Percentiles rank a stretch among this genome's conserved stretches.
These are phyloP conservation scores for Caenorhabditis elegans DNA, from an alignment of 1,140 invertebrate species.

Conservation along the genomic window DNA sequence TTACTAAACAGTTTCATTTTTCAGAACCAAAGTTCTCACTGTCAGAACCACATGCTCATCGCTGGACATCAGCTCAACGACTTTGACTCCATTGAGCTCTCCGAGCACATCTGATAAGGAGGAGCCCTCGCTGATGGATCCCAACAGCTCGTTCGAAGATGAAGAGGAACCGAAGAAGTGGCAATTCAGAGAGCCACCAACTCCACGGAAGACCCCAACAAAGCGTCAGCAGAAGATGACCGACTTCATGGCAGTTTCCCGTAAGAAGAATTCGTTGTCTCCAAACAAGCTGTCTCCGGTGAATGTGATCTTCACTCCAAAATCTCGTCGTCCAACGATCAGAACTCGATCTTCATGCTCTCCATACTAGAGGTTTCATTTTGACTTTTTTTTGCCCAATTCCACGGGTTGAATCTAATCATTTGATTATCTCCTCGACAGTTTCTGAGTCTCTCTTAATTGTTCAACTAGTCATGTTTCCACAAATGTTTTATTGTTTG, in stretches of 20 bases:
- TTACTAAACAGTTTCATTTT: background rate
- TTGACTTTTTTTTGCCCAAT: background rate
- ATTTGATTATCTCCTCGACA: slow-evolving; percentile 20
- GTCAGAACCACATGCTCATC: background rate
- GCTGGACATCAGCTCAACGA: background rate
- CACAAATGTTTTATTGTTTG: background rate
- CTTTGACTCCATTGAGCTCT: slow-evolving; percentile 10
- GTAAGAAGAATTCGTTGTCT: background rate
- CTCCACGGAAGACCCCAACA: background rate
- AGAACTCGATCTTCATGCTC: background rate
- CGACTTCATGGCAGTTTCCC: background rate
- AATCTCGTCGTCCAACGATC: background rate
- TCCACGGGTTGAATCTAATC: slow-evolving; percentile 20
- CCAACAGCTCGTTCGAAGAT: slow-evolving; percentile 10
- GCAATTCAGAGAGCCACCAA: background rate
- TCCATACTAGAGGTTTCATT: background rate
- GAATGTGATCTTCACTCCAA: background rate
- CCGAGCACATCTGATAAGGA: background rate
- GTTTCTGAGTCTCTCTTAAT: background rate
- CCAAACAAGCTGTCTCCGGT: background rate
- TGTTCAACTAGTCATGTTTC: slow-evolving; percentile 4
- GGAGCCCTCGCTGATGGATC: background rate
- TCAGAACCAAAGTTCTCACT: background rate
- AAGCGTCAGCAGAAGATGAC: background rate
- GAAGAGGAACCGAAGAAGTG: background rate